Evolutionary conservation across 2,113 vertebrate species (phyloP).

Genomic region (Tapirus terrestris): DNA sequence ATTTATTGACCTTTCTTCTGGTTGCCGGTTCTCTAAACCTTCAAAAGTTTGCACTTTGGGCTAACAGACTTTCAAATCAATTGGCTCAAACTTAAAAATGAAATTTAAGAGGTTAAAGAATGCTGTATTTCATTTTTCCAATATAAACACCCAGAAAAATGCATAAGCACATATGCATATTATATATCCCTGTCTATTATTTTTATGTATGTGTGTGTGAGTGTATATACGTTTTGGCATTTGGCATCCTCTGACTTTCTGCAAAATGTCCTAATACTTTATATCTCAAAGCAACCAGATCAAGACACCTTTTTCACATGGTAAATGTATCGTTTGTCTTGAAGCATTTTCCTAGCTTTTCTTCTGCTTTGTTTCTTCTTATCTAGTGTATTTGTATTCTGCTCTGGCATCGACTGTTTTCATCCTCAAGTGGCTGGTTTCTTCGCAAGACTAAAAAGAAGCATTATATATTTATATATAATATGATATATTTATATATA

Average conservation of each 20-base stretch:
- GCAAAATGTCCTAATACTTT: slow-evolving; percentile 44
- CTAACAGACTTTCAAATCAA: slow-evolving; percentile 81
- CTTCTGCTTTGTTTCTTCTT: slow-evolving; percentile 54
- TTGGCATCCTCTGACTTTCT: not conserved
- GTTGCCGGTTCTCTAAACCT: slow-evolving; percentile 83
- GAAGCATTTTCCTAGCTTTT: not conserved
- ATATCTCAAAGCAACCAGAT: slow-evolving; percentile 71
- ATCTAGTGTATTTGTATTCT: not conserved
- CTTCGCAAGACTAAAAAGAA: slow-evolving; percentile 55
- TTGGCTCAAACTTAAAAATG: slow-evolving; percentile 83
- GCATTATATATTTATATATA: not conserved
- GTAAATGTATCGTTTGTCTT: not conserved
- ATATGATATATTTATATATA: not conserved
- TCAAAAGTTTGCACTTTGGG: slow-evolving; percentile 77
- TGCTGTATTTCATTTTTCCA: slow-evolving; percentile 20
- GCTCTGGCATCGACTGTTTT: slow-evolving; percentile 25
- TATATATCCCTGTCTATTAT: slow-evolving; percentile 70
- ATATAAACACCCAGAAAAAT: not conserved
- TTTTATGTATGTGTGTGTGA: not conserved
- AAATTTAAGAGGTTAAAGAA: slow-evolving; percentile 75
- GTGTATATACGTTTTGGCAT: slow-evolving; percentile 15
- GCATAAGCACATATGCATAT: not conserved
- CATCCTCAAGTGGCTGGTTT: not conserved
- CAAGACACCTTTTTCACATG: slow-evolving; percentile 5
- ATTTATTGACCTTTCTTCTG: slow-evolving; percentile 79